These are phyloP conservation scores for Listronotus oregonensis DNA, from an alignment of 1,140 invertebrate genomes.

Conservation along the genomic window DNA sequence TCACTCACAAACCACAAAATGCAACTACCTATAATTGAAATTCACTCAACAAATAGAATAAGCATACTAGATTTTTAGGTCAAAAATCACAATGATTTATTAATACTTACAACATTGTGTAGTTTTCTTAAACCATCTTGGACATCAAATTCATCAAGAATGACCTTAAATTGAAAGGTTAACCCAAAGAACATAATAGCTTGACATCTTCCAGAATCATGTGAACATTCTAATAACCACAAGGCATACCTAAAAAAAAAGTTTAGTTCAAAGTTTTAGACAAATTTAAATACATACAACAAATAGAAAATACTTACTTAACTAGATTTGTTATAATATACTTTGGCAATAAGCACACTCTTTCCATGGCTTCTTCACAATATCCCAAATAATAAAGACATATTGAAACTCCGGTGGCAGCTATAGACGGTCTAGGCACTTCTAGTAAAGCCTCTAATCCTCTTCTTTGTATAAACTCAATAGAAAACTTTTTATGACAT, in stretches of 20 bases:
- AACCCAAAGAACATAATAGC: constrained; percentile 97
- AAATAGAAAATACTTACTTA: constrained; percentile 62
- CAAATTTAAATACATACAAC: not conserved
- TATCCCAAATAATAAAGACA: constrained; percentile 96
- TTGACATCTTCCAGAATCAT: constrained; percentile 93
- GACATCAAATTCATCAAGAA: constrained; percentile 89
- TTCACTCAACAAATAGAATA: too few species aligned
- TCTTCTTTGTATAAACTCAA: constrained; percentile 88
- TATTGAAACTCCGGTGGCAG: constrained; percentile 93
- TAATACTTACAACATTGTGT: constrained; percentile 81
- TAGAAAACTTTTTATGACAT: constrained; percentile 96
- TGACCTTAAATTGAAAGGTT: constrained; percentile 89
- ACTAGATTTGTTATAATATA: constrained; percentile 79
- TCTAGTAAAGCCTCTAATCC: constrained; percentile 85
- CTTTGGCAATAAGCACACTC: constrained; percentile 84
- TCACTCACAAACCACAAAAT: too few species aligned
- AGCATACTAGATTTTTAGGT: too few species aligned
- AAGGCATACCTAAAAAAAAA: constrained; percentile 74
- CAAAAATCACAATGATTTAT: not conserved
- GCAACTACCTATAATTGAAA: too few species aligned
- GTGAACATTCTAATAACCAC: constrained; percentile 94
- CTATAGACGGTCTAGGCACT: constrained; percentile 89
- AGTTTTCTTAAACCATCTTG: constrained; percentile 89
- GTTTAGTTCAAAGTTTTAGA: not conserved
- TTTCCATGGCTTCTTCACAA: constrained; percentile 96